Evolutionary conservation across 2,113 vertebrate genomes (phyloP), one percentile per base, ranked within the genome.

Genomic region (Climacteris rufus): DNA sequence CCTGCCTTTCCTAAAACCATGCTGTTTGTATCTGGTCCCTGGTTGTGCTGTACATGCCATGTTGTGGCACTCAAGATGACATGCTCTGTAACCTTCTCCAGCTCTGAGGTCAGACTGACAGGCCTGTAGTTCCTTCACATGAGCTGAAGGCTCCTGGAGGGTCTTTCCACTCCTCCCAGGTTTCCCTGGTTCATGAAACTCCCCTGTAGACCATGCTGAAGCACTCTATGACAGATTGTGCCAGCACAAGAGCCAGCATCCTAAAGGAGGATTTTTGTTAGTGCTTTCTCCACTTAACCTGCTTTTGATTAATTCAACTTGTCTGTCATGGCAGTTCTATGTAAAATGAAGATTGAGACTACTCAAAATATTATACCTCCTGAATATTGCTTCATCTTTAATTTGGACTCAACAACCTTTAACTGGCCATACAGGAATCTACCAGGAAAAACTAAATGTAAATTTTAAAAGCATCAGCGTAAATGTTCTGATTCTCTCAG

Each of bases 21-120:
- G 9, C 45, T 45, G 64, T 8, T 7, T 52, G 17, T 31, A 20
- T 14, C 57, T 21, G 9, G n/a, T 37, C 20, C 30, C 40, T 25
- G 5, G n/a, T 9, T 56, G 42, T 49, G 6, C 25, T 49, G 13
- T 21, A 44, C 0, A 1, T 35, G 30, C 7, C 49, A 40, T 8
- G 24, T 20, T 47, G 9, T 28, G 42, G 19, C 50, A 75, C 20
- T 30, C 60, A 49, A 24, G 35, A 56, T 21, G 8, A 25, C 18
- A 20, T 4, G 9, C 16, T 64, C 24, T 15, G 1, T 40, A 42
- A 31, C 30, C 21, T 49, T 56, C 35, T 25, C 20, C 33, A 11
- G n/a, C 42, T 22, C 35, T 47, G 17, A 64, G 40, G 15, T 72
- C 66, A 80, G 31, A 50, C 21, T 57, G 35, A 57, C 15, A 71